Evolutionary conservation across 2,797 vertebrate species (phyloP), one percentile per base, ranked within the genome.

Genomic region (Catharus ustulatus): DNA sequence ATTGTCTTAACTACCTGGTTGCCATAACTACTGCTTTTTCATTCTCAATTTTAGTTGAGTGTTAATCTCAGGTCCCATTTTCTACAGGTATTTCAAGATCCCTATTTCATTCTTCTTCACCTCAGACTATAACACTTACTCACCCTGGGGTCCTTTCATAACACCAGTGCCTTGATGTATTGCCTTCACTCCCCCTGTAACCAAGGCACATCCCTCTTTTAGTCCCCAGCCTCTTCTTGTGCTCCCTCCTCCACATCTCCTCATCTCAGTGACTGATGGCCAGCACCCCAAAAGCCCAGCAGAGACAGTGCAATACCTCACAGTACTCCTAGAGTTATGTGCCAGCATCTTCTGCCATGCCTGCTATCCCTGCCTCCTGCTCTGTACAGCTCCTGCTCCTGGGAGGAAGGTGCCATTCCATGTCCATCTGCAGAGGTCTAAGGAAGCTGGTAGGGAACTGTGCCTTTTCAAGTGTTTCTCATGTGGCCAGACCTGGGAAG

Each of bases 391-490:
- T 81, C 17, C 52, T 9, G 10, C 14, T 58, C 27, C 36, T 15
- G 15, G 27, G 55, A 52, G 52, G 21, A 9, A 36, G 17, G 11
- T 43, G 38, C 27, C 1, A 0, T 86, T 75, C 55, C 3, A 0
- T 26, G 11, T 38, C 68, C 62, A 12, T 49, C 40, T 84, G 48
- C 23, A 62, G 55, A 58, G 14, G 15, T 68, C 38, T 58, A 0
- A 20, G n/a, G 38, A 58, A 84, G 59, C 55, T 82, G 55, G 23
- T 43, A 85, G 51, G n/a, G 27, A 34, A 79, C 19, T 40, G 5
- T 15, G 23, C 1, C 0, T 67, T 74, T 86, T 83, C 46, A 84
- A 32, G 42, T 30, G 27, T 86, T 89, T 84, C 61, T 77, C 13
- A 13, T 13, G 34, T 18, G 49, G 45, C n/a, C 27, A 77, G 11